Conservation (phyloP, 2,797 vertebrate genomes). For the Alcedo atthis region DNA sequence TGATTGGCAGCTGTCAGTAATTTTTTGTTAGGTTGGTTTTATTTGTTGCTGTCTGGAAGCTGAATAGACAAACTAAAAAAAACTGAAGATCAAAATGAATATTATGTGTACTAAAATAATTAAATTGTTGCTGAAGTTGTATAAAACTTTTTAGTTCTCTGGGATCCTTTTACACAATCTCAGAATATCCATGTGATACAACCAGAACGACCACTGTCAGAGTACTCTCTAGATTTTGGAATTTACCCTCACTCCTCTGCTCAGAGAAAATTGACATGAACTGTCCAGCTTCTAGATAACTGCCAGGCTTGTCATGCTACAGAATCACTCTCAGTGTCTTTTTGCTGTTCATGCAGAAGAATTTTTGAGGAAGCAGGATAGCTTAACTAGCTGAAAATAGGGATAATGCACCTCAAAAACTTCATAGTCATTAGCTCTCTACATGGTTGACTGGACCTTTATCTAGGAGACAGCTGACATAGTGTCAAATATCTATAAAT, state of each 20-base stretch:
- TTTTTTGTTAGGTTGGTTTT: too few relatives aligned
- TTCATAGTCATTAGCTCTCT: background rate
- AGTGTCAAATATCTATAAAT: background rate
- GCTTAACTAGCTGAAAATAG: background rate
- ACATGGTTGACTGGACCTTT: background rate
- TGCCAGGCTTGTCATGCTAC: background rate
- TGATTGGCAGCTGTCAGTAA: too few relatives aligned
- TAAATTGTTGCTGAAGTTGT: background rate
- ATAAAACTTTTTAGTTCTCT: background rate
- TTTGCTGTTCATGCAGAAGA: background rate
- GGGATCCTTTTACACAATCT: background rate
- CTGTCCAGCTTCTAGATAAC: background rate
- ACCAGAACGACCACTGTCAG: background rate
- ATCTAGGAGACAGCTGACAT: background rate
- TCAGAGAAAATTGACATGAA: background rate
- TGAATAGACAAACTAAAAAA: background rate
- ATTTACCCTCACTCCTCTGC: background rate
- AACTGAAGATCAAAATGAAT: background rate
- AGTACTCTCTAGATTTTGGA: background rate
- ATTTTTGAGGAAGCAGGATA: background rate
- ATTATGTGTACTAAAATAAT: background rate
- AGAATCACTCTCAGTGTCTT: background rate
- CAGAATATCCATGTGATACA: background rate
- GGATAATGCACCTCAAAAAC: background rate
- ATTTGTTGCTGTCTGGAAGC: too few relatives aligned